Evolutionary conservation across 2,888 invertebrate genomes (phyloP), one percentile per base, ranked within the genome.

Genomic region (Chalcis sispes): DNA sequence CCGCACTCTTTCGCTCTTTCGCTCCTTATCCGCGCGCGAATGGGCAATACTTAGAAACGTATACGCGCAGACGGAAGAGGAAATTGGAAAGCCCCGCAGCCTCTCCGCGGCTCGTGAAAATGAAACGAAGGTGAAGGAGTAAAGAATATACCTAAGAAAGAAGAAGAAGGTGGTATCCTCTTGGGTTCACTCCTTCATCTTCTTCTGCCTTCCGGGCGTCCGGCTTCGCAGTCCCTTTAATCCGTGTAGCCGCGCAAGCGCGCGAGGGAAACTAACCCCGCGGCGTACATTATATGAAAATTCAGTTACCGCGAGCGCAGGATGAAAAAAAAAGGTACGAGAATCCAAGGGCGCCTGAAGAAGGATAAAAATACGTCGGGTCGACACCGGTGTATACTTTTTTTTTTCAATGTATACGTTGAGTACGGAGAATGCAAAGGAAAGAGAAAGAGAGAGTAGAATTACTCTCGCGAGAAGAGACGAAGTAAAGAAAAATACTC

Each of bases 31-130:
- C 25, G 23, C 27, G 42, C 27, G 62, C 15, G 42, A 58, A 48
- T 10, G 5, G 78, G 81, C 72, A 72, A 46, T 69, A 76, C 72
- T 72, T 66, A 76, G 58, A 54, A n/a, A 59, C 73, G 75, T 58
- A 7, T 25, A 40, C 67, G 66, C 65, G 20, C 23, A 48, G 48
- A 77, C 71, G 78, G 77, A 77, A 79, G 78, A 81, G 83, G 81
- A 84, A 85, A 83, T 83, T 82, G 84, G 81, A 82, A 82, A 81
- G 79, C 72, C 69, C 80, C 72, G 79, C 72, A 79, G 81, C 79
- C 48, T 73, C 64, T 50, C 74, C 67, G 40, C 77, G 62, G 59
- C 58, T 72, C 69, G 54, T 50, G 78, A 80, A 81, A 79, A 80
- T 56, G 75, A 77, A 79, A 78, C 76, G 72, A 75, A 65, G 65